Evolutionary conservation across 2,888 invertebrate genomes (phyloP).

Genomic region (Eupeodes luniger): DNA sequence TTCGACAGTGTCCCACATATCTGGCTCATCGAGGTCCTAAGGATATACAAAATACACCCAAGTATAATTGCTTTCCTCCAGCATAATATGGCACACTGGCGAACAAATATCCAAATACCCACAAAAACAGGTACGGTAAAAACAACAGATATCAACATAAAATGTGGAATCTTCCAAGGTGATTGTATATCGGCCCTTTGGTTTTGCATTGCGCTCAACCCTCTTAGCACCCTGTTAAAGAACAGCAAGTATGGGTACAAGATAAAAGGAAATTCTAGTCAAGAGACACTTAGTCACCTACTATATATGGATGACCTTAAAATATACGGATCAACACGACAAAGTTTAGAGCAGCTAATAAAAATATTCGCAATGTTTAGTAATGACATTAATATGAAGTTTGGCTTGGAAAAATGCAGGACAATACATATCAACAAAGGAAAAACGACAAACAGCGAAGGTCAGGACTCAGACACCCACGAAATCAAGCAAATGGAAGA

Average conservation of each 20-base stretch:
- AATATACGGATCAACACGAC: neutral
- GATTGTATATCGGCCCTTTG: too few relatives aligned
- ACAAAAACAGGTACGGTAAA: too few relatives aligned
- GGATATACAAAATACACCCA: neutral
- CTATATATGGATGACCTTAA: neutral
- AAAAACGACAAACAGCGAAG: neutral
- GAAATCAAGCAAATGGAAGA: constrained; percentile 47
- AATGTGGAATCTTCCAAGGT: too few relatives aligned
- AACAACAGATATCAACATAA: too few relatives aligned
- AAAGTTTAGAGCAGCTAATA: too few relatives aligned
- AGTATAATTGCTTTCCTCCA: neutral
- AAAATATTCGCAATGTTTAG: too few relatives aligned
- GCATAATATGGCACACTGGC: neutral
- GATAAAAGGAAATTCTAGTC: neutral
- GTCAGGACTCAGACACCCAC: neutral
- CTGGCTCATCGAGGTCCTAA: neutral
- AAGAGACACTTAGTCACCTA: neutral
- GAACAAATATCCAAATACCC: neutral
- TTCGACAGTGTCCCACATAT: neutral
- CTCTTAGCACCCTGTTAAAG: neutral
- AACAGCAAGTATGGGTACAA: neutral
- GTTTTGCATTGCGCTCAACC: neutral
- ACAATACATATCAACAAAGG: neutral
- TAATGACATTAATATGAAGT: too few relatives aligned
- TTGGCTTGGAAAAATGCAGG: too few relatives aligned